Evolutionary conservation across 2,797 vertebrate species (phyloP), one percentile per base, ranked within the genome.

Genomic region (Sebastes dallii): DNA sequence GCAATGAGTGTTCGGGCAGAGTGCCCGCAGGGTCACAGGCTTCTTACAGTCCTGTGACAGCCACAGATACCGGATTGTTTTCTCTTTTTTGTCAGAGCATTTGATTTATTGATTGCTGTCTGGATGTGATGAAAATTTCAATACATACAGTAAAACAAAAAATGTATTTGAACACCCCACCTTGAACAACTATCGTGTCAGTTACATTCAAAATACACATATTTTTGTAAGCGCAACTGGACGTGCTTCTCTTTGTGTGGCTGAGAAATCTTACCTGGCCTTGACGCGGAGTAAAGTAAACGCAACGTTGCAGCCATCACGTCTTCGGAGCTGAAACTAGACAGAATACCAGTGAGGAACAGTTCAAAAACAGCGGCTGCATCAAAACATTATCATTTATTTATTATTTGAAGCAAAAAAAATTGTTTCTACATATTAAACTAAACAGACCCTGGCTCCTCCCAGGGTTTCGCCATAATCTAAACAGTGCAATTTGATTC

Each of bases 231-330:
- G 64, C 5, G 13, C n/a, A 32, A 8, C 34, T 39, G 10, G 12
- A 29, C 4, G 12, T 6, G 4, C 8, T 22, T 52, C 1, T 27
- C 34, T 36, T 24, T 20, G 16, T 68, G 12, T 4, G 6, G 27
- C 3, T 58, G n/a, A 30, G 4, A 58, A n/a, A 1, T 71, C 87
- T 77, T 87, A 96, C 95, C 95, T 92, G 94, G 90, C 88, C 92
- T 93, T 55, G 94, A 94, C 30, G 82, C 75, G 1, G 86, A 93
- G 88, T 90, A 92, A 3, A 96, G 84, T 24, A 94, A 76, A 85
- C 95, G 95, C 82, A 96, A 75, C 1, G 92, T 72, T 62, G 94
- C 89, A 87, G 95, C 94, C 95, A 96, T 96, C 84, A 59, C 52
- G 60, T 70, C 78, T 67, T 72, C 39, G 8, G 65, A 61, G 55